A percentile compares a stretch with the other conserved stretches of the same genome.
phyloP scores from a whole-genome alignment of 2,888 invertebrate species.

The Mythimna loreyi region DNA sequence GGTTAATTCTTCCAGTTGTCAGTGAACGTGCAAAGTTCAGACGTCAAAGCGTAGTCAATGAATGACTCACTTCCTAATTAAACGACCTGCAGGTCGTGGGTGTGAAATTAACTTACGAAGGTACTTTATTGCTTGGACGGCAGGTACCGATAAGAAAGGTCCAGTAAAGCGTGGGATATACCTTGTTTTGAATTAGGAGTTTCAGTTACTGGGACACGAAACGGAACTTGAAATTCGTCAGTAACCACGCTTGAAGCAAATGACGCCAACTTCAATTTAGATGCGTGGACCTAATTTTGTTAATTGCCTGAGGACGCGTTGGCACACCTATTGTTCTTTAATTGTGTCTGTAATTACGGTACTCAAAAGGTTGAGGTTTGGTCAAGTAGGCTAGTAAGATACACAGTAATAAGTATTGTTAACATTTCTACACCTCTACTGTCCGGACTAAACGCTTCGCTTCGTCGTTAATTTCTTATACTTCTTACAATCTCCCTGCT shows the following conservation, averaged over 20 bases:
- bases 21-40: conserved; percentile 40
- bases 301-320: too few species aligned
- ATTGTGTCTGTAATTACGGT: too few species aligned
- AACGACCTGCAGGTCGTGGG: conserved; percentile 52
- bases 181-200: not conserved
- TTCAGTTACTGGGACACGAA: conserved; percentile 14
- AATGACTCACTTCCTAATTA: conserved; percentile 57
- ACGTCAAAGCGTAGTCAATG: conserved; percentile 33
- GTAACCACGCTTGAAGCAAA: not conserved
- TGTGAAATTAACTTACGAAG: conserved; percentile 47
- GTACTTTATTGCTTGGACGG: conserved; percentile 28
- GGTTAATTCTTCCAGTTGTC: conserved; percentile 35
- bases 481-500: too few species aligned
- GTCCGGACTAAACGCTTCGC: too few species aligned
- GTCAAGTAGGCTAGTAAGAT: too few species aligned
- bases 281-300: not conserved
- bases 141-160: conserved; percentile 19
- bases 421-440: too few species aligned
- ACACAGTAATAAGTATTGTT: not conserved
- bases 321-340: too few species aligned
- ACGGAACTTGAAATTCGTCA: not conserved
- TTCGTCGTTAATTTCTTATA: too few species aligned
- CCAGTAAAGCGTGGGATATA: conserved; percentile 19
- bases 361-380: too few species aligned
- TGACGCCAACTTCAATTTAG: not conserved